Evolutionary conservation across 2,888 invertebrate genomes (phyloP).

Genomic region (Octodonta nipae): DNA sequence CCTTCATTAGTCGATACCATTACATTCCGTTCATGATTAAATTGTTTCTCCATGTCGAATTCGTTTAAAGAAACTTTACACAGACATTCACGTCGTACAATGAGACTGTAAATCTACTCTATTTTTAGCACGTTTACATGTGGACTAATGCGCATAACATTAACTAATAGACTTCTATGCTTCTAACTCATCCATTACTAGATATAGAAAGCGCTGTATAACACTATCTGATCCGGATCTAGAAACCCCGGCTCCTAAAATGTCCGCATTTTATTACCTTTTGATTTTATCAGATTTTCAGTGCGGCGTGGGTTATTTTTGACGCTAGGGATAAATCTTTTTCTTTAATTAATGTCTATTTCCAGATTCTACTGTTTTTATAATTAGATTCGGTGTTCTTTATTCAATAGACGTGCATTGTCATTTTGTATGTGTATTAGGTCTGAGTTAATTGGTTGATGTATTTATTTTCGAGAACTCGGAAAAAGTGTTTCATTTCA

Average conservation of each 20-base stretch:
- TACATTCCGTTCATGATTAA: too few species aligned
- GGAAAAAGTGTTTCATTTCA: too few species aligned
- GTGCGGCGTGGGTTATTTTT: constrained; percentile 35
- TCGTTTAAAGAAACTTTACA: too few species aligned
- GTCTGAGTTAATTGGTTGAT: constrained; percentile 1
- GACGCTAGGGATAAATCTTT: constrained; percentile 34
- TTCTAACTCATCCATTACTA: constrained; percentile 23
- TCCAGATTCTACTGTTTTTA: constrained; percentile 26
- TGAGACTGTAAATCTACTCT: constrained; percentile 7
- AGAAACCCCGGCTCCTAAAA: constrained; percentile 25
- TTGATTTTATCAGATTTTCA: constrained; percentile 33
- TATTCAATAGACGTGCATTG: constrained; percentile 6
- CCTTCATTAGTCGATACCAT: too few species aligned
- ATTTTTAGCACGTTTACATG: constrained; percentile 25
- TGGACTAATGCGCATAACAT: constrained; percentile 23
- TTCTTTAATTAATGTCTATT: constrained; percentile 33
- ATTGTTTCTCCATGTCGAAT: too few species aligned
- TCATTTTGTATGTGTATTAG: constrained; percentile 6
- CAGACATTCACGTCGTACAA: too few species aligned
- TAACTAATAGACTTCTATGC: constrained; percentile 26
- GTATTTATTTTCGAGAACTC: too few species aligned
- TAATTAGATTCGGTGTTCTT: constrained; percentile 22
- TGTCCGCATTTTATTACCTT: constrained; percentile 34
- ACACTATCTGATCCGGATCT: constrained; percentile 14
- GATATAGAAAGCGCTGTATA: constrained; percentile 18